phyloP scores from a whole-genome alignment of 1,140 invertebrate species.

The Eriocheir sinensis region DNA sequence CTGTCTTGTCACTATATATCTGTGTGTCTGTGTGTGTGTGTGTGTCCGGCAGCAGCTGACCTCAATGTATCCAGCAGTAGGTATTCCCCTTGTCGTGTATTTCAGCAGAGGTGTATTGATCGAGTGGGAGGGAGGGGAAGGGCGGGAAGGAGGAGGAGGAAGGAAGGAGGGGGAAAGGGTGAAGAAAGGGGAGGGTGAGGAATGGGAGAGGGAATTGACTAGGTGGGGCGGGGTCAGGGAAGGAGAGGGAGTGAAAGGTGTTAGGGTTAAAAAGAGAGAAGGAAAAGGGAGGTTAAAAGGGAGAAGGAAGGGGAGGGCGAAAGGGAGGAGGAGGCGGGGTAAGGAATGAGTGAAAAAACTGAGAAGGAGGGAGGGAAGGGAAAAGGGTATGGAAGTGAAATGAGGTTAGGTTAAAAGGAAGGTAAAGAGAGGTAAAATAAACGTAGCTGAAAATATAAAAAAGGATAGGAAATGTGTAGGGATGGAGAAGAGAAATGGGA shows the following conservation, averaged over 20 bases:
- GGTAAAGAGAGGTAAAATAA: background rate
- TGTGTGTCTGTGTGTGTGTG: slow-evolving; percentile 12
- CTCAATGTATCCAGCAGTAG: background rate
- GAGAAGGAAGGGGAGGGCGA: background rate
- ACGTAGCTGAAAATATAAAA: too few relatives aligned
- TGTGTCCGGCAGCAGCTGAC: background rate
- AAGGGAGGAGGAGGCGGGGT: background rate
- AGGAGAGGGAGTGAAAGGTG: background rate
- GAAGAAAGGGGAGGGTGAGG: background rate
- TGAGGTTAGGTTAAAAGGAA: background rate
- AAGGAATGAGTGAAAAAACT: background rate
- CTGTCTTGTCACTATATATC: background rate
- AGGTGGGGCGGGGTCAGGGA: too few relatives aligned
- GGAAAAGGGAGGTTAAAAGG: background rate
- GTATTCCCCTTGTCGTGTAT: slow-evolving; percentile 18
- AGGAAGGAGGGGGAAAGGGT: background rate
- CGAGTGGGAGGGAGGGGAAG: background rate
- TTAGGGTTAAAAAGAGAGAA: too few relatives aligned
- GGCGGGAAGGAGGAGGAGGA: background rate
- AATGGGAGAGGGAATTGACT: background rate
- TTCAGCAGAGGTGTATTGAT: slow-evolving; percentile 2
- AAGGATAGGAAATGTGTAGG: background rate
- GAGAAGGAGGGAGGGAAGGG: background rate
- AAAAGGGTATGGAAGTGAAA: background rate
- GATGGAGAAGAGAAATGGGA: too few relatives aligned